Conservation (phyloP, 2,113 vertebrate species). For the Gymnorhina tibicen region DNA sequence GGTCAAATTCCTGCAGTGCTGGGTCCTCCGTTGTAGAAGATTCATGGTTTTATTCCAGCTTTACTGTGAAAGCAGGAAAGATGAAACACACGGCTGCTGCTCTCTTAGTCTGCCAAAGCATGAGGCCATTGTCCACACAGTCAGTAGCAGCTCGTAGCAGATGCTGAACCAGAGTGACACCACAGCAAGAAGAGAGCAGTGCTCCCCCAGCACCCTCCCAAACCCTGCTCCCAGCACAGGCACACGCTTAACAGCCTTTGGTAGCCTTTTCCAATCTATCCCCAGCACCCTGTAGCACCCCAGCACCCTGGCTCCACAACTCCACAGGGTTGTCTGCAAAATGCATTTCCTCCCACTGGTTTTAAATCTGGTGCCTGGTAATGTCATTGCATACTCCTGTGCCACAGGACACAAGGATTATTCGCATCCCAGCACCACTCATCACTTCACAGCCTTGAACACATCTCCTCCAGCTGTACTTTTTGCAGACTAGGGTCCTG, state of each 20-base stretch:
- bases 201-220: background rate
- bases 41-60: constrained; percentile 31
- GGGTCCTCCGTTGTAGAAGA: background rate
- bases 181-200: background rate
- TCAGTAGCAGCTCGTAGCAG: fast-evolving
- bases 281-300: background rate
- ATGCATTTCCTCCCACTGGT: background rate
- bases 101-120: background rate
- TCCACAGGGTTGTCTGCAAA: background rate
- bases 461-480: background rate
- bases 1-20: background rate
- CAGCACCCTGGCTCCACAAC: background rate
- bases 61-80: background rate
- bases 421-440: background rate
- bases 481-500: background rate
- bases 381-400: background rate
- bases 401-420: background rate
- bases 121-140: background rate
- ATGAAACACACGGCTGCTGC: background rate
- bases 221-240: background rate
- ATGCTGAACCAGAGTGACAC: background rate
- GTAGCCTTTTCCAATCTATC: background rate
- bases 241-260: background rate
- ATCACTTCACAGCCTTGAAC: background rate
- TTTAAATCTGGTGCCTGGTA: background rate